Percentiles rank a stretch among this genome's conserved stretches.
Evolutionary conservation across 2,113 vertebrate genomes (phyloP).

Genomic region (Caracal caracal): DNA sequence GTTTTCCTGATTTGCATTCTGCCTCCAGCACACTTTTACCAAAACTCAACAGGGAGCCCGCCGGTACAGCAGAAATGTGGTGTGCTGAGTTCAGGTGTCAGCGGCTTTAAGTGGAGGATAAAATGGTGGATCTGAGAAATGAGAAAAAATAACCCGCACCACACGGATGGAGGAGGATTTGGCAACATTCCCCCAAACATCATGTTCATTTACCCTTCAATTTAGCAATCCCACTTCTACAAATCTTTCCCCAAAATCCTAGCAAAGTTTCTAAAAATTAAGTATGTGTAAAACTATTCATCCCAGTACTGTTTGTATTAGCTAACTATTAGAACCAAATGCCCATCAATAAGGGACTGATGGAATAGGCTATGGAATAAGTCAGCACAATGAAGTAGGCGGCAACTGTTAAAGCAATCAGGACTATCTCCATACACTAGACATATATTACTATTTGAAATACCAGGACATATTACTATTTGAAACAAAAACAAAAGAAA

Average conservation of each 20-base stretch:
- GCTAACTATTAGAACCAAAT: neutral
- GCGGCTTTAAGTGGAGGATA: neutral
- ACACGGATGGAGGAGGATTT: neutral
- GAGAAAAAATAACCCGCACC: neutral
- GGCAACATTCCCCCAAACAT: neutral
- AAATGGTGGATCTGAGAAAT: neutral
- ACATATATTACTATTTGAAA: no score
- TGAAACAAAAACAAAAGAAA: neutral
- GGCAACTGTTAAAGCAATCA: neutral
- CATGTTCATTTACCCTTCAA: neutral
- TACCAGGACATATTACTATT: neutral
- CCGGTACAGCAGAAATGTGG: neutral
- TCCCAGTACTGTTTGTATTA: neutral
- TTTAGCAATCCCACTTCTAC: neutral
- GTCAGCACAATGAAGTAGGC: neutral
- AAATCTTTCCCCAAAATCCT: neutral
- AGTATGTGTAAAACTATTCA: neutral
- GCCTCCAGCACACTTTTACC: neutral
- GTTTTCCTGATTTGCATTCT: neutral
- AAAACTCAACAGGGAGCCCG: neutral
- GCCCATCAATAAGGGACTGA: neutral
- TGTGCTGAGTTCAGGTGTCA: no score
- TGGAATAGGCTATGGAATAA: neutral
- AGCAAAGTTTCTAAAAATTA: neutral
- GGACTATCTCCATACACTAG: neutral